Evolutionary conservation across 2,113 vertebrate genomes (phyloP), one percentile per base, ranked within the genome.

Genomic region (Gambusia affinis): DNA sequence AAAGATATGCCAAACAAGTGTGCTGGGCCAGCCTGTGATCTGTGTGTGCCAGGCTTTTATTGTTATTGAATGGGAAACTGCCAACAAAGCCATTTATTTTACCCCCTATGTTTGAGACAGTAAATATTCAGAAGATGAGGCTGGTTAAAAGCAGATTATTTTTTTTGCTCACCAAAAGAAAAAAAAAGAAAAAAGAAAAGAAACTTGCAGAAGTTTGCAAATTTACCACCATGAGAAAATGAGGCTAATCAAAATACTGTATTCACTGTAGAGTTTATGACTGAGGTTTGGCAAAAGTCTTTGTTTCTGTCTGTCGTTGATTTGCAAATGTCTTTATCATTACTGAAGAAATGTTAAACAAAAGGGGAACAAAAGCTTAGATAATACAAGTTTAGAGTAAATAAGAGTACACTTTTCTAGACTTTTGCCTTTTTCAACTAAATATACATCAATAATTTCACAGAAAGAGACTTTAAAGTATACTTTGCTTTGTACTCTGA

Each of bases 1-100:
- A 86, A 67, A 78, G 78, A 88, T 83, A 77, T 60, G 61, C 71
- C 79, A 76, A 75, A 83, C 72, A 73, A 64, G 71, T 71, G 70
- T 79, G 71, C 60, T 42, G 51, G 66, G 69, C 61, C 65, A n/a
- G 54, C 61, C 80, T 82, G 75, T 87, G 80, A 87, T 85, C 69
- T 35, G 6, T 57, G 33, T 70, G 79, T 64, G 74, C 54, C 77
- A 70, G 80, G 35, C 64, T 81, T 57, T 67, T 76, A 65, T 85
- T 88, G 70, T 78, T 88, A 73, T 66, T 65, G 68, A 7, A 33
- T 64, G 35, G 75, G 47, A 87, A 61, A 83, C 66, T 67, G 67
- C 30, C 62, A 67, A 65, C 39, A 12, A 10, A 44, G 11, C 39
- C 8, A 29, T 42, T 70, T 37, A 57, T 8, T 37, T 42, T 63